Evolutionary conservation across 1,140 invertebrate species (phyloP).

Genomic region (Listronotus oregonensis): DNA sequence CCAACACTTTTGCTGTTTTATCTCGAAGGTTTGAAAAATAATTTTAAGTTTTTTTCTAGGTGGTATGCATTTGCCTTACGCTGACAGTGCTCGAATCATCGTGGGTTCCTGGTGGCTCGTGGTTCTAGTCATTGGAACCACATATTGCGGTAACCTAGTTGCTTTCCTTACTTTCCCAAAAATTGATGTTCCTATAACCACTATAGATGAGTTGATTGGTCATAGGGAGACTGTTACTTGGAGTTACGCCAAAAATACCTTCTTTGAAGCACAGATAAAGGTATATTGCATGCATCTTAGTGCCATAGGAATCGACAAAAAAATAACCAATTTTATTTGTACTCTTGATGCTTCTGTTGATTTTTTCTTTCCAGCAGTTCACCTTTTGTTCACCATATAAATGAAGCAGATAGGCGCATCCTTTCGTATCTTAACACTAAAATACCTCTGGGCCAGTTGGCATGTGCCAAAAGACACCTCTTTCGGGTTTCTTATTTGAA

Average conservation of each 20-base stretch:
- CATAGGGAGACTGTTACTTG: conserved; percentile 69
- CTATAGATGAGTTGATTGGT: conserved; percentile 70
- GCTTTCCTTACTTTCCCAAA: conserved; percentile 92
- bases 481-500: no score
- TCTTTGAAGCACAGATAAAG: conserved; percentile 71
- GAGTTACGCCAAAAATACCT: conserved; percentile 75
- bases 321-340: neutral
- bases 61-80: conserved; percentile 80
- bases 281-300: conserved; percentile 48
- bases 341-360: neutral
- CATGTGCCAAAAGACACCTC: no score
- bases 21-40: no score
- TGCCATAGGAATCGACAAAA: neutral
- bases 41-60: conserved; percentile 64
- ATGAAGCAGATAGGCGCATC: no score
- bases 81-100: conserved; percentile 85
- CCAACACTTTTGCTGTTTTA: no score
- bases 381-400: no score
- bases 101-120: conserved; percentile 93
- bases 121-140: conserved; percentile 86
- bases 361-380: neutral
- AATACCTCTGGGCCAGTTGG: no score
- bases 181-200: conserved; percentile 77
- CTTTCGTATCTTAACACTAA: no score
- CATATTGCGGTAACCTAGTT: conserved; percentile 91